Base-by-base conservation (phyloP, 2,888 invertebrate genomes). In the Caenorhabditis sp. region DNA sequence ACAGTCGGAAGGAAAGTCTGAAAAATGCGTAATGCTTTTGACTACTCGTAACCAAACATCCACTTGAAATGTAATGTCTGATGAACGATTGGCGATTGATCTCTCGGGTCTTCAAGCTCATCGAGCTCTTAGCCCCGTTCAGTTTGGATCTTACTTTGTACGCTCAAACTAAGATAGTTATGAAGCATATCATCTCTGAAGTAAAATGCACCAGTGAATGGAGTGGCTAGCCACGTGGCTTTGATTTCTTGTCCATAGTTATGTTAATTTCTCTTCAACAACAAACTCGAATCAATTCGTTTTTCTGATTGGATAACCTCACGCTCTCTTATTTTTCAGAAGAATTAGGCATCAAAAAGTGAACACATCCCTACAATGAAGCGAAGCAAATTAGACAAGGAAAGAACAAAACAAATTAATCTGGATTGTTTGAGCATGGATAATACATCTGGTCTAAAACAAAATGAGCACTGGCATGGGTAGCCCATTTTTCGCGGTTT, bases 101-200 rank as follows among this genome's bases (percentile, higher is more conserved):
- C 22, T 19, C 19, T 24, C 51, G 12, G 12, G 51, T 51, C 22
- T 51, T 51, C 5, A 24, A 19, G n/a, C 51, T 51, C 51, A 51
- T 19, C 22, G 51, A 51, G 22, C 5, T 22, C 4, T 10, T 2
- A 51, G 51, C 2, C 12, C 24, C 22, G 2, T 51, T 51, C 51
- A 51, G 24, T 51, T 51, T 51, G 8, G 19, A 22, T 51, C 51
- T 14, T 24, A 51, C 22, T 51, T 51, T 51, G 8, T n/a, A 24
- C 12, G 51, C 51, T 22, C 51, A 51, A 22, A 51, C 5, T 5
- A 24, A 22, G 3, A 51, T 51, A 10, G 51, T 51, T 51, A 22
- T 51, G 19, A 51, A 51, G 51, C 51, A 51, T 7, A n/a, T 51
- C n/a, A 51, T n/a, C n/a, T n/a, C n/a, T n/a, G n/a, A n/a, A 51